Percentiles rank a stretch among this genome's conserved stretches.
Conservation (phyloP, 2,888 invertebrate genomes). For the Onchidella celtica region DNA sequence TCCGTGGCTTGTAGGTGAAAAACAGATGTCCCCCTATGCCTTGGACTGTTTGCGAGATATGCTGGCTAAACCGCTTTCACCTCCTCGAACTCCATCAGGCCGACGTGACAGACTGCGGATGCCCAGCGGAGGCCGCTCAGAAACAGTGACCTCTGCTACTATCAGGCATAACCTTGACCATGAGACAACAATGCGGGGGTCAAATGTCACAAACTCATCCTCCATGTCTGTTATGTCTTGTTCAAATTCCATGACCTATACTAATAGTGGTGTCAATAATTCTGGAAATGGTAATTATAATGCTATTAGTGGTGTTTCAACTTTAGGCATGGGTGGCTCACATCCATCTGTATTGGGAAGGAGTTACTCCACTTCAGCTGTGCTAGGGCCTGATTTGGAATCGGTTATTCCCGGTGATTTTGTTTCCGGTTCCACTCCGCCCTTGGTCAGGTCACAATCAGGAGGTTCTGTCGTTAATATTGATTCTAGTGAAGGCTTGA, state of each 20-base stretch:
- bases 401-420: constrained; percentile 36
- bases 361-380: background rate
- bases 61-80: constrained; percentile 9
- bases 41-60: constrained; percentile 29
- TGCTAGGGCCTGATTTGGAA: constrained; percentile 40
- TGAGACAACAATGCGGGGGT: background rate
- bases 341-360: background rate
- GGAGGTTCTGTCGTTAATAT: background rate
- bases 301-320: background rate
- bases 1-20: constrained; percentile 34
- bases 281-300: too few relatives aligned
- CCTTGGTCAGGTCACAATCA: background rate
- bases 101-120: constrained; percentile 8
- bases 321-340: background rate
- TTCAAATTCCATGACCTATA: background rate
- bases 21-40: constrained; percentile 27
- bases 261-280: background rate
- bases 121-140: constrained; percentile 14
- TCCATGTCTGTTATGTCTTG: background rate
- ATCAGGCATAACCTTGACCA: constrained; percentile 7
- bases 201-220: background rate
- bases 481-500: background rate
- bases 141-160: constrained; percentile 32
- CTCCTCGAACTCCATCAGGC: background rate
- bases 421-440: constrained; percentile 2